Evolutionary conservation across 2,888 invertebrate genomes (phyloP).

Genomic region (Drosophila neoperkinsi): DNA sequence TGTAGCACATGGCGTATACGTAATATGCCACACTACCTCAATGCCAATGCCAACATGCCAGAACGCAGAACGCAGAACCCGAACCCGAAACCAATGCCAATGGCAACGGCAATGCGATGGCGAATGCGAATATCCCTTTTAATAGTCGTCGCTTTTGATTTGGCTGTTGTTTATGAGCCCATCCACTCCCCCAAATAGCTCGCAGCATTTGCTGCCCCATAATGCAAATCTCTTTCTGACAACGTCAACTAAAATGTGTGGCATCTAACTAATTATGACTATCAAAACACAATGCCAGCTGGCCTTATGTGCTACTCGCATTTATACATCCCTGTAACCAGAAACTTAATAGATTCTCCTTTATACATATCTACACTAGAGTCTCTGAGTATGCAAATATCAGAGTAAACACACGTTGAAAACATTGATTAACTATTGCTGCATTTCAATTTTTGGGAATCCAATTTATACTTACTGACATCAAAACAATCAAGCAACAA

Average conservation of each 20-base stretch:
- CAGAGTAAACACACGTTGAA: not conserved
- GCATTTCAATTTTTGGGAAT: not conserved
- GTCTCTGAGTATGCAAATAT: not conserved
- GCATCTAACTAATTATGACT: constrained; percentile 35
- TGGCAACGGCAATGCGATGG: not conserved
- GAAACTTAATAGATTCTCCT: not conserved
- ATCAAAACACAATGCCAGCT: constrained; percentile 48
- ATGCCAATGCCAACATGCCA: constrained; percentile 51
- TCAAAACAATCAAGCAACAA: not conserved
- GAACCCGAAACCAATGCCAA: not conserved
- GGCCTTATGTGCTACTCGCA: not conserved
- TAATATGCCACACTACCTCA: constrained; percentile 49
- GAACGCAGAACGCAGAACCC: not conserved
- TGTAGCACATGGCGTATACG: constrained; percentile 47
- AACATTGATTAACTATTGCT: not conserved
- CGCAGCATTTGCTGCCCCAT: constrained; percentile 35
- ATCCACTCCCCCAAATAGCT: not conserved
- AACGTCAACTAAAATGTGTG: constrained; percentile 52
- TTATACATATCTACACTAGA: not conserved
- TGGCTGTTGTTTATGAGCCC: not conserved
- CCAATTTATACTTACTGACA: not conserved
- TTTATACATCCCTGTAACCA: not conserved
- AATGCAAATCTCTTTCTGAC: constrained; percentile 51
- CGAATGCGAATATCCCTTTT: constrained; percentile 32
- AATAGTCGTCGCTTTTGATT: constrained; percentile 35